Evolutionary conservation across 2,888 invertebrate genomes (phyloP).

Genomic region (Brassicogethes aeneus): DNA sequence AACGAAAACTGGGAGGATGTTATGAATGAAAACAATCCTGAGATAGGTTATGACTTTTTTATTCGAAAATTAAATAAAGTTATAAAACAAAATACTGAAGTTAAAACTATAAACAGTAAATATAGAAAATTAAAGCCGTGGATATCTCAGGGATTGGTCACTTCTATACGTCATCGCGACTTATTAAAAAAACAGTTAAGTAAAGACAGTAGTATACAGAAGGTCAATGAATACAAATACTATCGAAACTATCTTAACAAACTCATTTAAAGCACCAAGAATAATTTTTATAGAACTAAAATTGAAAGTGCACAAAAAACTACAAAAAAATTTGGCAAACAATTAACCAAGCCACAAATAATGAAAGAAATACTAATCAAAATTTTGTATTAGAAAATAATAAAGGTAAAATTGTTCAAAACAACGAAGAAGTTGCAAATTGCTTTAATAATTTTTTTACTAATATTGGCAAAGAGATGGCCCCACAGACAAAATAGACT

Average conservation of each 20-base stretch:
- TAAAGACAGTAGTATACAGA: background rate
- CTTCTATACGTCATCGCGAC: slow-evolving; percentile 4
- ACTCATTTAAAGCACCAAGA: background rate
- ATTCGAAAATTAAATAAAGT: background rate
- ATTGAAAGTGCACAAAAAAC: slow-evolving; percentile 2
- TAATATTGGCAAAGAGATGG: too few species aligned
- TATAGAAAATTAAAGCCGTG: slow-evolving; percentile 4
- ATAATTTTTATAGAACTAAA: background rate
- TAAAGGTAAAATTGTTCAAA: too few species aligned
- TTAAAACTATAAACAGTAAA: slow-evolving; percentile 1
- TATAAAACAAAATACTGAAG: background rate
- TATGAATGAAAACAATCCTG: slow-evolving; percentile 2
- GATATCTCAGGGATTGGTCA: slow-evolving; percentile 4
- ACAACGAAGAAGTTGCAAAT: too few species aligned
- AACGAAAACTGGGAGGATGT: slow-evolving; percentile 1
- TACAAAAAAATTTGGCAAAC: slow-evolving; percentile 4
- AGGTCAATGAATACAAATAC: background rate
- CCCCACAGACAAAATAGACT: too few species aligned
- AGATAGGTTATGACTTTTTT: slow-evolving; percentile 1
- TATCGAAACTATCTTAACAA: background rate
- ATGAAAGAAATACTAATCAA: background rate
- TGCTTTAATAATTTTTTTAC: too few species aligned
- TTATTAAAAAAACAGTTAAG: slow-evolving; percentile 1
- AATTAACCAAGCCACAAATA: slow-evolving; percentile 3
- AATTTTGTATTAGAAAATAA: too few species aligned